Percentiles rank a stretch among this genome's conserved stretches.
These are phyloP conservation scores for Fratercula arctica DNA, from an alignment of 2,797 vertebrate genomes.

Conservation along the genomic window DNA sequence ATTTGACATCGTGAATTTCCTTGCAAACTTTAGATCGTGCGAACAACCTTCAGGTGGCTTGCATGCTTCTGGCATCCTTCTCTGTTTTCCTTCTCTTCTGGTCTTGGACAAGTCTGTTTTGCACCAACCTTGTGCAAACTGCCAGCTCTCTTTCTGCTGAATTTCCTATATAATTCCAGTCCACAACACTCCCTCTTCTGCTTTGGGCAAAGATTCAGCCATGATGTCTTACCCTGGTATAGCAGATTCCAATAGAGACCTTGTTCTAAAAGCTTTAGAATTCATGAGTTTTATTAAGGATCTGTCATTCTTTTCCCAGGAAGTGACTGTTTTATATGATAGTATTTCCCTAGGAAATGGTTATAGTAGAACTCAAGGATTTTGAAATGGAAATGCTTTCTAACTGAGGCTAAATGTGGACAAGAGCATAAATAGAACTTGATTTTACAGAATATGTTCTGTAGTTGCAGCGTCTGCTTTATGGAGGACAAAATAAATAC, in stretches of 20 bases:
- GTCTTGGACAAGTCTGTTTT: neutral
- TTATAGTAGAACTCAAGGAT: neutral
- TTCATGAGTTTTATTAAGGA: neutral
- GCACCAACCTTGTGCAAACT: neutral
- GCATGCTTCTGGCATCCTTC: neutral
- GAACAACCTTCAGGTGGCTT: neutral
- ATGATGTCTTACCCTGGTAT: neutral
- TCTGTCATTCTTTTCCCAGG: neutral
- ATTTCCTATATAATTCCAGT: neutral
- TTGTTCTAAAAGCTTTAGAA: neutral
- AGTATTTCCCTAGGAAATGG: neutral
- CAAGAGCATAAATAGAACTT: conserved; percentile 7
- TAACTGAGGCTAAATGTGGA: neutral
- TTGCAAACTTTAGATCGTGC: fast-evolving
- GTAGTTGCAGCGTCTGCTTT: neutral
- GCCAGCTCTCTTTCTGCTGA: neutral
- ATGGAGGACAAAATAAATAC: neutral
- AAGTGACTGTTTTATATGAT: neutral
- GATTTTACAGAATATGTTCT: neutral
- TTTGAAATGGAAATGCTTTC: neutral
- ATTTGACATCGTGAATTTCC: neutral
- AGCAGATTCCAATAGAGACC: neutral
- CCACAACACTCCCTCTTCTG: neutral
- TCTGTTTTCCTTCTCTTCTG: neutral
- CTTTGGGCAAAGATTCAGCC: neutral